A percentile compares a stretch with the other conserved stretches of the same genome.
Evolutionary conservation across 2,797 vertebrate genomes (phyloP).

Genomic region (Phataginus tetradactyla): DNA sequence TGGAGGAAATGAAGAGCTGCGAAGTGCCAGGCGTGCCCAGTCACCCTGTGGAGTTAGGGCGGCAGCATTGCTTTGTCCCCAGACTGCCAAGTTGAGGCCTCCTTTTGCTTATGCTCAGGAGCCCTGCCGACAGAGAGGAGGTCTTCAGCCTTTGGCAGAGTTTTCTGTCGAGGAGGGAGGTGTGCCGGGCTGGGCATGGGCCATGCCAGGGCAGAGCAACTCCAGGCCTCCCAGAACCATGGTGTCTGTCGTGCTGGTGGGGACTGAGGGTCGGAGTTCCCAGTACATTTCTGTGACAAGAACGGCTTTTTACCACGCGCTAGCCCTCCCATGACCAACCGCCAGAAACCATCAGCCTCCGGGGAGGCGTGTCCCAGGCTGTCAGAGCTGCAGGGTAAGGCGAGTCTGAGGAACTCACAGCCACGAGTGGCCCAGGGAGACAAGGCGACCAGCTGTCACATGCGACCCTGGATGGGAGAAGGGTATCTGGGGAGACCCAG

Average conservation of each 20-base stretch:
- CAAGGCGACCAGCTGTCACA: too few relatives aligned
- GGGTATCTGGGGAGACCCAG: too few relatives aligned
- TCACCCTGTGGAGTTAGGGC: background rate
- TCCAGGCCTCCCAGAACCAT: background rate
- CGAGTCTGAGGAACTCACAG: too few relatives aligned
- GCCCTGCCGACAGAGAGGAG: background rate
- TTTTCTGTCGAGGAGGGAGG: background rate
- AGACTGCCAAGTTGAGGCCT: background rate
- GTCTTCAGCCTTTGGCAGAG: background rate
- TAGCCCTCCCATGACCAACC: too few relatives aligned
- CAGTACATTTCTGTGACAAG: too few relatives aligned
- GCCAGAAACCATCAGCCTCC: too few relatives aligned
- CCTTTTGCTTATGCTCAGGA: background rate
- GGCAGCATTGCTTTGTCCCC: background rate
- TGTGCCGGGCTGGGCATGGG: rapidly evolving
- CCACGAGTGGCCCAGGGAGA: too few relatives aligned
- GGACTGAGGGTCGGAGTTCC: background rate
- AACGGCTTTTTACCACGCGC: too few relatives aligned
- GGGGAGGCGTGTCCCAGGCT: too few relatives aligned
- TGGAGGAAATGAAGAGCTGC: background rate
- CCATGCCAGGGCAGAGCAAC: rapidly evolving
- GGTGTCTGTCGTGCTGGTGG: rapidly evolving
- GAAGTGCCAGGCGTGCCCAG: background rate
- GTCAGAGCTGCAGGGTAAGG: too few relatives aligned
- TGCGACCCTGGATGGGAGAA: too few relatives aligned